A percentile compares a stretch with the other conserved stretches of the same genome.
Evolutionary conservation across 1,140 invertebrate genomes (phyloP).

Genomic region (Caenorhabditis briggsae): DNA sequence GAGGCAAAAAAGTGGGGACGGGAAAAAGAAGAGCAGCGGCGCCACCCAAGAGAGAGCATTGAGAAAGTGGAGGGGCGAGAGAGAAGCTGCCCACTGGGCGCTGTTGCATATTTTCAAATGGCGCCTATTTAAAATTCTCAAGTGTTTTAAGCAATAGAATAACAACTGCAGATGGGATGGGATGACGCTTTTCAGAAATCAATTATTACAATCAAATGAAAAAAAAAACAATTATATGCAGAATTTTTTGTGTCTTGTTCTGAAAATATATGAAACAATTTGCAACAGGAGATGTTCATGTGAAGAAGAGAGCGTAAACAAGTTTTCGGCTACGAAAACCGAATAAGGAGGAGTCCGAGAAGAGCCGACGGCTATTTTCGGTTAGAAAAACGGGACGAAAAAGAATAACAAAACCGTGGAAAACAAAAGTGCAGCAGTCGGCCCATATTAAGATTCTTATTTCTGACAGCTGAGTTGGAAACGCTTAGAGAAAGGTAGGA

Average conservation of each 20-base stretch:
- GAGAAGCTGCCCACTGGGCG: not conserved
- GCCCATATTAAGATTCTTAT: too few relatives aligned
- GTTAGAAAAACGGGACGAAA: not conserved
- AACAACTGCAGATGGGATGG: too few relatives aligned
- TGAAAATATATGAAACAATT: conserved; percentile 28
- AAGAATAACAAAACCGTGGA: not conserved
- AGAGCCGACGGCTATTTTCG: conserved; percentile 36
- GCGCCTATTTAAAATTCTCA: not conserved
- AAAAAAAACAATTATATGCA: not conserved
- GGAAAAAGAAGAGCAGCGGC: conserved; percentile 2
- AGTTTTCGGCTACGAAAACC: not conserved
- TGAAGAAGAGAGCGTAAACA: conserved; percentile 28
- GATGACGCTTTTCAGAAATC: not conserved
- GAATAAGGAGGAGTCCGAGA: not conserved
- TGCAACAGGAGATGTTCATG: conserved; percentile 35
- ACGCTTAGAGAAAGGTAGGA: not conserved
- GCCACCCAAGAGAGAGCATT: not conserved
- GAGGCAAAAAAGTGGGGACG: not conserved
- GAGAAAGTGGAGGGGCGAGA: not conserved
- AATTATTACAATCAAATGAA: not conserved
- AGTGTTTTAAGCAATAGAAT: too few relatives aligned
- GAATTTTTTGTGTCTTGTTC: not conserved
- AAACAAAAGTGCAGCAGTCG: conserved; percentile 1
- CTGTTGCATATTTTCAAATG: not conserved
- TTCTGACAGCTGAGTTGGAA: too few relatives aligned